Conservation (phyloP, 2,888 invertebrate genomes). For the Lomographa bimaculata region DNA sequence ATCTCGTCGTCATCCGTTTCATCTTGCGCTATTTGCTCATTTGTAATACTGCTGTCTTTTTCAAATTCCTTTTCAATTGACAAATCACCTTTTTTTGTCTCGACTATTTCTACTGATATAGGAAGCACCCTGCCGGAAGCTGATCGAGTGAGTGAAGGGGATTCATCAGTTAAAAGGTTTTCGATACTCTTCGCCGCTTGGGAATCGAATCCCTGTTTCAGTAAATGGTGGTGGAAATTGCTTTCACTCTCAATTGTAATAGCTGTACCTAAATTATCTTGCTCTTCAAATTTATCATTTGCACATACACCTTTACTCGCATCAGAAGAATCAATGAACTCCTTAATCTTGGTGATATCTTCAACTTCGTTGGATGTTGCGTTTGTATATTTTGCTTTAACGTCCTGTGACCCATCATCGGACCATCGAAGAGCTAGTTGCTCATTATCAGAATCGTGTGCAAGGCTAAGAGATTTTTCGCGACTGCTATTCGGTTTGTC, state of each 20-base stretch:
- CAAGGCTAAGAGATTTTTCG: slow-evolving; percentile 32
- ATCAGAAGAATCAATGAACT: slow-evolving; percentile 58
- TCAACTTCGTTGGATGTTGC: slow-evolving; percentile 50
- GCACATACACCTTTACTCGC: slow-evolving; percentile 22
- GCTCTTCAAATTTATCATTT: not conserved
- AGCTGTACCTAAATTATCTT: too few species aligned
- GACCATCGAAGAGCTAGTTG: slow-evolving; percentile 65
- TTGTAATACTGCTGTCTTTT: slow-evolving; percentile 35
- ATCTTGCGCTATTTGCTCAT: slow-evolving; percentile 47
- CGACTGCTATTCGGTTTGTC: slow-evolving; percentile 30
- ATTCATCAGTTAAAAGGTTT: slow-evolving; percentile 65
- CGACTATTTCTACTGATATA: slow-evolving; percentile 24
- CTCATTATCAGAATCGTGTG: slow-evolving; percentile 62
- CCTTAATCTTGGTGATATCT: slow-evolving; percentile 68
- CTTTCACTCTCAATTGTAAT: slow-evolving; percentile 36
- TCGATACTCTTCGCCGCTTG: slow-evolving; percentile 76
- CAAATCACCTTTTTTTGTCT: slow-evolving; percentile 31
- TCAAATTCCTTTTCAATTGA: slow-evolving; percentile 36
- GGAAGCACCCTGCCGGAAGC: slow-evolving; percentile 22
- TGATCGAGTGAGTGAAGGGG: slow-evolving; percentile 34
- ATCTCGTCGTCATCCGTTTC: slow-evolving; percentile 55
- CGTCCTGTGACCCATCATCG: slow-evolving; percentile 68
- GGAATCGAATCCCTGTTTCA: slow-evolving; percentile 71
- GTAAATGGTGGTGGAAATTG: slow-evolving; percentile 62
- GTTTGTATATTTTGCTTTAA: slow-evolving; percentile 42